Conservation (phyloP, 2,113 vertebrate species). For the Ictalurus furcatus region DNA sequence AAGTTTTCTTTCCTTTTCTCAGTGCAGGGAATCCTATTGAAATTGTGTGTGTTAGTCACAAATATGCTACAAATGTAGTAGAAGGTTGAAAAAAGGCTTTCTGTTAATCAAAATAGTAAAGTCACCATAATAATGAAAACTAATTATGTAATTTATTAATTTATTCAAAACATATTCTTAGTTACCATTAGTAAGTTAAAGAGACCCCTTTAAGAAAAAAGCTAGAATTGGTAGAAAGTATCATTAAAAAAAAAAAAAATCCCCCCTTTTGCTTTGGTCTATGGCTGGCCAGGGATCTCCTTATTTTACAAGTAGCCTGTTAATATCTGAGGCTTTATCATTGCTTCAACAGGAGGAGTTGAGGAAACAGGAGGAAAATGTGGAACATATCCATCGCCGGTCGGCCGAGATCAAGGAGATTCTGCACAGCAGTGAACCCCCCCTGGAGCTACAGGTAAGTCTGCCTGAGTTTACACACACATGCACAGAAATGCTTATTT, state of each 20-base stretch:
- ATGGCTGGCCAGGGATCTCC: background rate
- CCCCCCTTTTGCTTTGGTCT: background rate
- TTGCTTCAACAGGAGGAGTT: conserved; percentile 75
- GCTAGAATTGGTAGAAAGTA: background rate
- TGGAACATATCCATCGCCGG: conserved; percentile 76
- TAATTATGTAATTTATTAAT: background rate
- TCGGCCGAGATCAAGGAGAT: conserved; percentile 81
- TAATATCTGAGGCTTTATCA: background rate
- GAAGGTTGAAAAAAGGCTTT: background rate
- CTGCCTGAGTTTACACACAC: background rate
- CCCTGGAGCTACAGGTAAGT: conserved; percentile 86
- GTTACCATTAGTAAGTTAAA: background rate
- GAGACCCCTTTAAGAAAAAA: background rate
- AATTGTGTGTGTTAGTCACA: background rate
- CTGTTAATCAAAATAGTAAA: background rate
- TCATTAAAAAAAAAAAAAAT: background rate
- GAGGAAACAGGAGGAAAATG: conserved; percentile 73
- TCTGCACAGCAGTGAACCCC: conserved; percentile 80
- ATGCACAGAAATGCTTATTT: background rate
- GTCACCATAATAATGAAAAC: background rate
- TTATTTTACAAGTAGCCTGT: background rate
- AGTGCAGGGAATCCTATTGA: background rate
- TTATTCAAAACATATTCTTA: background rate
- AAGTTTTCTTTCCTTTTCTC: background rate
- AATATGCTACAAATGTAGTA: background rate